Evolutionary conservation across 2,888 invertebrate species (phyloP), one percentile per base, ranked within the genome.

Genomic region (Argyresthia goedartella): DNA sequence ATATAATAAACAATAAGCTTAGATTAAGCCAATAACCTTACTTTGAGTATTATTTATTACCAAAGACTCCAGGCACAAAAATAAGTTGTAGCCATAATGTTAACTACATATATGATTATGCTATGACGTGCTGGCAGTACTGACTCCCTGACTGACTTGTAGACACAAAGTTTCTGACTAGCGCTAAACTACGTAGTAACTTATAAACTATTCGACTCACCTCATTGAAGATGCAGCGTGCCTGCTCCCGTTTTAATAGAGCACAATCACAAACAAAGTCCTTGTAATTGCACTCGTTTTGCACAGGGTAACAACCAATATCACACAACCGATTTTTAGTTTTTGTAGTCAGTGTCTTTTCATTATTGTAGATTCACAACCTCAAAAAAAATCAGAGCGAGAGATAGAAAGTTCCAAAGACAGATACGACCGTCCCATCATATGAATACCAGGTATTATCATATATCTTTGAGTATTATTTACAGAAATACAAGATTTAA

Each of bases 281-380:
- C 69, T 61, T 65, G 64, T 66, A 64, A 59, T 58, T 62, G 61
- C 70, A 75, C 70, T 64, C 25, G 25, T 25, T 4, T 25, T 2
- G 25, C 67, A 61, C 62, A 58, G 34, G n/a, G 34, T 47, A 66
- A 65, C 63, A 65, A 66, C 66, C 58, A 52, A 52, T 25, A 57
- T 25, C 25, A 57, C 64, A 68, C 67, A 70, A 69, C 65, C 67
- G 67, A 74, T 74, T 71, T 65, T 66, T 63, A 73, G 72, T 69
- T 74, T 76, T 74, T 71, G 69, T 69, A 59, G 66, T 62, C 67
- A 71, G 71, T 76, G 67, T 67, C 65, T 72, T 25, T 25, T 25
- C 25, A 25, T 25, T 78, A 77, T 73, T 68, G 68, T 73, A 71
- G 14, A 48, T 71, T 81, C 82, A 82, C 84, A 82, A 85, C 81